phyloP scores from a whole-genome alignment of 2,113 vertebrate species.

The Columba janthina region DNA sequence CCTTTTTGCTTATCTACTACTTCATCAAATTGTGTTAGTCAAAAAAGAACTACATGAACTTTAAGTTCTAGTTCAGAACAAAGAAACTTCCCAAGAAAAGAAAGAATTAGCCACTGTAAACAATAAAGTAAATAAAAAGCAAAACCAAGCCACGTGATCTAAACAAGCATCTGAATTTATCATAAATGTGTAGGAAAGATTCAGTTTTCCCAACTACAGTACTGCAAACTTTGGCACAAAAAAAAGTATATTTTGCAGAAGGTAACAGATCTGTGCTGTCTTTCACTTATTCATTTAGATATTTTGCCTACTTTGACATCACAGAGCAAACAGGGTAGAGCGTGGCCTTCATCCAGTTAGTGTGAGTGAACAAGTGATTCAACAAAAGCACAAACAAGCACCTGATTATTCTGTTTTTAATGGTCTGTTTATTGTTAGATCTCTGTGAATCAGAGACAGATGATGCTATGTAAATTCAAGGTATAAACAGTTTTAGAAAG shows the following conservation, averaged over 20 bases:
- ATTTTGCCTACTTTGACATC: background rate
- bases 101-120: background rate
- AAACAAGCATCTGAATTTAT: constrained; percentile 8
- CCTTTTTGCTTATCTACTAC: constrained; percentile 35
- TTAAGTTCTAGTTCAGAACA: constrained; percentile 41
- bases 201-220: background rate
- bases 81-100: background rate
- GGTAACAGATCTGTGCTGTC: background rate
- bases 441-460: background rate
- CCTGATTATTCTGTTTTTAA: background rate
- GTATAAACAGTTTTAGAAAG: background rate
- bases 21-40: constrained; percentile 55
- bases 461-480: background rate
- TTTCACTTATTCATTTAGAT: background rate
- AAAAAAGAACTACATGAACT: constrained; percentile 37
- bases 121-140: background rate
- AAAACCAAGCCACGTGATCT: background rate
- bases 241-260: background rate
- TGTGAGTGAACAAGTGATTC: background rate
- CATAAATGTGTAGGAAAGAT: background rate
- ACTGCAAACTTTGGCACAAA: background rate
- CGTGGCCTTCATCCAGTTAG: background rate
- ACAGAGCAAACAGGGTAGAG: background rate
- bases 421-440: background rate
- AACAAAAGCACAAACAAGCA: background rate